Base-by-base conservation (phyloP, 2,113 vertebrate genomes). In the Pachycephala philippinensis region DNA sequence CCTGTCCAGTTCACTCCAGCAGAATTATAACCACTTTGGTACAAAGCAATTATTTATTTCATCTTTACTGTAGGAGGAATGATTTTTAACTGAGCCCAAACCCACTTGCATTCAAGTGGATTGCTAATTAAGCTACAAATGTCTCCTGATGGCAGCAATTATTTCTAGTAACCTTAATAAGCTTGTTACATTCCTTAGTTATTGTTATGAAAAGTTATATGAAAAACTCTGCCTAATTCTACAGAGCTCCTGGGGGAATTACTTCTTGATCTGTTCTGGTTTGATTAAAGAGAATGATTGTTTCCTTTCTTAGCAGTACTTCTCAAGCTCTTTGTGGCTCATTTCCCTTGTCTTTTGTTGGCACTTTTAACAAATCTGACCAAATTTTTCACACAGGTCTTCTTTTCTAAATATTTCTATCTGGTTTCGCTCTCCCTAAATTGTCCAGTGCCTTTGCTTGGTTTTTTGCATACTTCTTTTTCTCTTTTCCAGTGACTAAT, bases 131-230 rank as follows among this genome's bases (percentile, higher is more conserved):
- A 82, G 78, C 54, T 57, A 80, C 64, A 85, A 78, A 65, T 85
- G 57, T 80, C 59, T 93, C 84, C 91, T 88, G 66, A 91, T 76
- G 70, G 78, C 81, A 91, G 53, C 70, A 94, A 96, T 94, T 91
- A 96, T 77, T 87, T 86, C 91, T 70, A 88, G 82, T 87, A 91
- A 95, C 63, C 60, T 94, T 93, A 91, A 96, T 53, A 27, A 95
- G 89, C 78, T 77, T 94, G 53, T 49, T 87, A 84, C 42, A 74
- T 91, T 95, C 66, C 27, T 69, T 70, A 78, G 80, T 63, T 91
- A 95, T 79, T 93, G 81, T 91, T 91, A 83, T 11, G 33, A 85
- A 83, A 95, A 93, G 30, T 66, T 93, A 10, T 4, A 85, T 16
- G 10, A 84, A 95, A 85, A 70, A 54, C 39, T 93, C 89, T 64